Percentiles rank a stretch among this genome's conserved stretches.
phyloP scores from a whole-genome alignment of 2,113 vertebrate species.

The Erythrocercus mccallii region DNA sequence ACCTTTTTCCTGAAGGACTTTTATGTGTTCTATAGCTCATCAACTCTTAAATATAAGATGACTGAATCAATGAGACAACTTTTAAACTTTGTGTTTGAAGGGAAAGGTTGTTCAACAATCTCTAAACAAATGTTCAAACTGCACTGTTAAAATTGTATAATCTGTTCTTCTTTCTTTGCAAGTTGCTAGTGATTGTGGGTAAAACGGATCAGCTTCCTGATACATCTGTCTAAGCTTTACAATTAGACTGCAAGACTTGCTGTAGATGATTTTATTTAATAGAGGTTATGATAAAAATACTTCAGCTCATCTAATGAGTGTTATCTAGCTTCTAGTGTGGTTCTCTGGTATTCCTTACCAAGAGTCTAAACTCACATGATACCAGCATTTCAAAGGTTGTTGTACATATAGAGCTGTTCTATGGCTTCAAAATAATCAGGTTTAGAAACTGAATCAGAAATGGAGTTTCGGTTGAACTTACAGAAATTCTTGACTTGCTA shows the following conservation, averaged over 20 bases:
- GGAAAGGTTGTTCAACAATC: not conserved
- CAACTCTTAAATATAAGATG: not conserved
- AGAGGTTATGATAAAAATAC: not conserved
- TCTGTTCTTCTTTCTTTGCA: not conserved
- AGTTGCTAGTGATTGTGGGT: not conserved
- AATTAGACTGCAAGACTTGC: not conserved
- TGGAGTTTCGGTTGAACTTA: not conserved
- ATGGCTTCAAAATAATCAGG: not conserved
- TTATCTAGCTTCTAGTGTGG: not conserved
- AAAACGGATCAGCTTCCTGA: not conserved
- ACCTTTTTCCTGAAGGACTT: not conserved
- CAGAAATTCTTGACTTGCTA: not conserved
- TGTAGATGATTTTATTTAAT: not conserved
- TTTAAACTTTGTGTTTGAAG: not conserved
- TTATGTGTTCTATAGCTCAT: not conserved
- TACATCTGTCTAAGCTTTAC: not conserved
- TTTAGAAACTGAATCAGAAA: not conserved
- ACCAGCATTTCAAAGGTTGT: not conserved
- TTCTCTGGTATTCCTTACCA: not conserved
- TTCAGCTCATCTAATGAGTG: not conserved
- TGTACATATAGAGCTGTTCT: not conserved
- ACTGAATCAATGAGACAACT: not conserved
- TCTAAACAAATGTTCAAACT: not conserved
- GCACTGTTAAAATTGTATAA: not conserved
- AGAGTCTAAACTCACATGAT: not conserved